A percentile compares a stretch with the other conserved stretches of the same genome.
phyloP scores from a whole-genome alignment of 2,113 vertebrate genomes.

The Proterorhinus semilunaris region DNA sequence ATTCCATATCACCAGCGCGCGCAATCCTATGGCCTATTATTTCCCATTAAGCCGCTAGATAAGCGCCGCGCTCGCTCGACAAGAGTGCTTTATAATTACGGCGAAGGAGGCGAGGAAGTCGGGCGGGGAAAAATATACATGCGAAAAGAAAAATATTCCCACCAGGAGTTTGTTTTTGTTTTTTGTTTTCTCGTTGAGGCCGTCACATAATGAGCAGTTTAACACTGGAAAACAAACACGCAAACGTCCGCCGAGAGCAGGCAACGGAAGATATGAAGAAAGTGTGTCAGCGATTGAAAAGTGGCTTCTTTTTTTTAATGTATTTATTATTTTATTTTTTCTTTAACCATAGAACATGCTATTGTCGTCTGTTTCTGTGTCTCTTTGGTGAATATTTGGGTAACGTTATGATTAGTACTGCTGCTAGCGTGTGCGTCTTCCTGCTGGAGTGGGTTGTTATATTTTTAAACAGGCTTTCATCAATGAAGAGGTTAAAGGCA shows the following conservation, averaged over 20 bases:
- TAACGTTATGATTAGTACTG: background rate
- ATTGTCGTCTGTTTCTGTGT: background rate
- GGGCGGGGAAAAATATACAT: conserved; percentile 5
- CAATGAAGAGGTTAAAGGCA: background rate
- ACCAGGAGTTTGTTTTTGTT: background rate
- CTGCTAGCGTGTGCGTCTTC: background rate
- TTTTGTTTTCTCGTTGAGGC: background rate
- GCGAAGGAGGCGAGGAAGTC: background rate
- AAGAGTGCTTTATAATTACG: background rate
- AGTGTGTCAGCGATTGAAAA: background rate
- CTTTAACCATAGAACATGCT: background rate
- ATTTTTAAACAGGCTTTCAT: background rate
- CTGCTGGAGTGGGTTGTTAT: background rate
- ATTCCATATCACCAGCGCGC: background rate
- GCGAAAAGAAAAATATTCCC: conserved; percentile 4
- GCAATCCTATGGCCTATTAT: background rate
- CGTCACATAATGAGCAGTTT: conserved; percentile 10
- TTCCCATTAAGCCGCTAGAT: background rate
- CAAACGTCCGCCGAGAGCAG: background rate
- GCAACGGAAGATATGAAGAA: background rate
- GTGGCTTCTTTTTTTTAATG: background rate
- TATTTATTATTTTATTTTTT: too few relatives aligned
- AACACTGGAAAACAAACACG: conserved; percentile 13
- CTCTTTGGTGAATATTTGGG: background rate
- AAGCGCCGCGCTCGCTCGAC: background rate